Evolutionary conservation across 2,113 vertebrate genomes (phyloP), one percentile per base, ranked within the genome.

Genomic region (Perca flavescens): DNA sequence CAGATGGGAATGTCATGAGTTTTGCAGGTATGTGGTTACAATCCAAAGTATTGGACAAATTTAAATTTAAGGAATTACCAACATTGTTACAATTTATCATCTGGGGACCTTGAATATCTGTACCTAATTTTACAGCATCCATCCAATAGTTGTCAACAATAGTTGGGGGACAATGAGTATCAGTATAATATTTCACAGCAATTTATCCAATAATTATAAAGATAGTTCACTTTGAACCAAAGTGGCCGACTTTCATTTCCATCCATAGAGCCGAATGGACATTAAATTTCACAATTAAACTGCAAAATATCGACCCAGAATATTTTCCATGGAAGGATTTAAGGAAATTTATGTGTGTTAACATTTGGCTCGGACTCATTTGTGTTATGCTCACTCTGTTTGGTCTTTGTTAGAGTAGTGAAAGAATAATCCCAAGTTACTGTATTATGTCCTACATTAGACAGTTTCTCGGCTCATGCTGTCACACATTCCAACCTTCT

Each of bases 401-500:
- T 64, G 79, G 74, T 61, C 58, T 85, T 79, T 84, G 57, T 72
- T 28, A 19, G 64, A 3, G 25, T 13, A 49, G 54, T 13, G 28
- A 58, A 60, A 74, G 56, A 86, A 76, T 65, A 83, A 88, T 71
- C 49, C 53, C 60, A 63, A 3, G 72, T 79, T 80, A 28, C 58
- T 67, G 79, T 83, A 72, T 73, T 81, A 76, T 77, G 79, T 77
- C 69, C 66, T 58, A 47, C 77, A 77, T 82, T 47, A 85, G 62
- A 80, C 79, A 74, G 40, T 66, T 68, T 70, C 66, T 83, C 46
- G 0, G 53, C 77, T 75, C 50, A 11, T 3, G 78, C 87, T 87
- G 82, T 84, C 90, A 91, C 61, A 66, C 71, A 73, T 71, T 83
- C 80, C 74, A 71, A 58, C 81, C 78, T 76, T 86, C 66, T 43